Percentiles rank a stretch among this genome's conserved stretches.
Evolutionary conservation across 2,888 invertebrate species (phyloP).

Genomic region (Tridacna crocea): DNA sequence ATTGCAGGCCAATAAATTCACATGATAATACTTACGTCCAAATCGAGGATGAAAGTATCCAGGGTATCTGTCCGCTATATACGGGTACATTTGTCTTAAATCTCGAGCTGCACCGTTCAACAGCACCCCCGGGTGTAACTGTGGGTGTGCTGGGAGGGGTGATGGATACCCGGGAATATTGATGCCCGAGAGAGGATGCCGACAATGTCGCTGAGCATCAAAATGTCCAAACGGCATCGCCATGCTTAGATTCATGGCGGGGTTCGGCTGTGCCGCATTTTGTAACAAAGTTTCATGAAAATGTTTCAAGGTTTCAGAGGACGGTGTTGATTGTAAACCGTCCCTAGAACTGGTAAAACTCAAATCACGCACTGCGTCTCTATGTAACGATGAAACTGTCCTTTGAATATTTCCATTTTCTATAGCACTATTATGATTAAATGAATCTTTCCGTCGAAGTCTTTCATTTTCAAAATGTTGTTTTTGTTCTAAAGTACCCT

Average conservation of each 20-base stretch:
- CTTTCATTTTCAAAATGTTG: slow-evolving; percentile 21
- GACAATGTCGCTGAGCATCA: slow-evolving; percentile 58
- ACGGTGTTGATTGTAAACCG: slow-evolving; percentile 22
- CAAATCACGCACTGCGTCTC: slow-evolving; percentile 50
- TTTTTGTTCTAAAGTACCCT: not conserved
- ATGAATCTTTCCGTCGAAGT: slow-evolving; percentile 15
- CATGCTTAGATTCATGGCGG: slow-evolving; percentile 13
- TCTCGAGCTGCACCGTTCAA: slow-evolving; percentile 60
- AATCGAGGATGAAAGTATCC: slow-evolving; percentile 67
- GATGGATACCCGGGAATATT: slow-evolving; percentile 59
- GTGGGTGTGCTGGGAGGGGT: slow-evolving; percentile 59
- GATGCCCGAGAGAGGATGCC: slow-evolving; percentile 64
- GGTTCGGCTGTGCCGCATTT: slow-evolving; percentile 37
- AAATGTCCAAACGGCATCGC: slow-evolving; percentile 43
- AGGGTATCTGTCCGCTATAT: slow-evolving; percentile 65
- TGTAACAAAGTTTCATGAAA: slow-evolving; percentile 68
- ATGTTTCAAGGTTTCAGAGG: slow-evolving; percentile 65
- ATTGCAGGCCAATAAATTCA: too few relatives aligned
- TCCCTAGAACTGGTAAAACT: slow-evolving; percentile 50
- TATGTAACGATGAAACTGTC: slow-evolving; percentile 40
- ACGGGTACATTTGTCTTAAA: slow-evolving; percentile 66
- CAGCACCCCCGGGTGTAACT: slow-evolving; percentile 62
- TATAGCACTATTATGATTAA: slow-evolving; percentile 19
- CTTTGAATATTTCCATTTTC: slow-evolving; percentile 20
- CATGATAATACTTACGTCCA: slow-evolving; percentile 59